Base-by-base conservation (phyloP, 2,113 vertebrate genomes). In the Siniperca chuatsi region DNA sequence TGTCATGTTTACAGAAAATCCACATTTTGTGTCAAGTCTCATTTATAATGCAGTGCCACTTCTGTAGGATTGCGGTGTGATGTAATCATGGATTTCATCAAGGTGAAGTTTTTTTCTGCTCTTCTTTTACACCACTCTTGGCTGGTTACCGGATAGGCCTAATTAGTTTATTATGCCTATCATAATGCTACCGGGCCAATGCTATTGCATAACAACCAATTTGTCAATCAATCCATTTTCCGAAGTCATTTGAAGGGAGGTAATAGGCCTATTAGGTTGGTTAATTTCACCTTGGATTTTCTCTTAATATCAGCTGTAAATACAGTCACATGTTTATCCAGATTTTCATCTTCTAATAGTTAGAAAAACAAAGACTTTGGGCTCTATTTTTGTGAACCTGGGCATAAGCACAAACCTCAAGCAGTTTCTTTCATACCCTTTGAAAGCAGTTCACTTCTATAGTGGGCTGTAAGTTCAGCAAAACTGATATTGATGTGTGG, bases 121-220 rank as follows among this genome's bases (percentile, higher is more conserved):
- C 20, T 67, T 8, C 44, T n/a, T 80, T 50, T 81, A 8, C 15
- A 48, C 65, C 58, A 21, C 35, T 20, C 57, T 52, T 68, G 42
- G 57, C 44, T 50, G 50, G 40, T 48, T 85, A 77, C 71, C 54
- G 71, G 25, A 77, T 58, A 78, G 54, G 48, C 57, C 29, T 78
- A 60, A 61, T 79, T 81, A 64, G 8, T 68, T 81, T 46, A 66
- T 64, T 72, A 48, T 68, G 35, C 72, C 13, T 57, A 73, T 81
- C 65, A 64, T 11, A 82, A 71, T 71, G 76, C 84, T 72, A 13
- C 55, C 4, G 12, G 52, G 23, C 35, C 69, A 60, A 86, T 58
- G 40, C 64, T 82, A 5, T 92, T 90, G 71, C 54, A 70, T 81
- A 90, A 84, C 55, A 42, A 46, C 25, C 29, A 64, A 50, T 82